Evolutionary conservation across 2,888 invertebrate genomes (phyloP).

Genomic region (Clusia tigrina): DNA sequence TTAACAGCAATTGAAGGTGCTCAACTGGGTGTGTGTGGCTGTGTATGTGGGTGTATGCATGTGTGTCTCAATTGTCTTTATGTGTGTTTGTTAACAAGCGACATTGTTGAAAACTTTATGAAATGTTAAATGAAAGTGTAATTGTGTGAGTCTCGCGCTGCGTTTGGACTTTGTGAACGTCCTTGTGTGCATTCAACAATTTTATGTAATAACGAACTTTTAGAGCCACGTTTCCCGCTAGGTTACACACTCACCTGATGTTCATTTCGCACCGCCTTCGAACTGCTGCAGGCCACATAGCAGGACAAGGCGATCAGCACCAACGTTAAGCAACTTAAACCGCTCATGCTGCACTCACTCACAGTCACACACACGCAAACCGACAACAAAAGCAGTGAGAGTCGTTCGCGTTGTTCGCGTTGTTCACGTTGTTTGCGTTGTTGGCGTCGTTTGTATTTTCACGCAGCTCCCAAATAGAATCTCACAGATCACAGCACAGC

Average conservation of each 20-base stretch:
- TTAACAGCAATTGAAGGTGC: not conserved
- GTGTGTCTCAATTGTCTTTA: slow-evolving; percentile 21
- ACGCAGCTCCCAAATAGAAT: not conserved
- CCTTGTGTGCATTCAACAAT: too few species aligned
- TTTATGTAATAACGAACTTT: too few species aligned
- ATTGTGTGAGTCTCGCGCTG: too few species aligned
- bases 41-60: slow-evolving; percentile 27
- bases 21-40: slow-evolving; percentile 1
- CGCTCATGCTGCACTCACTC: slow-evolving; percentile 48
- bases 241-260: slow-evolving; percentile 38
- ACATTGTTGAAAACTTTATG: too few species aligned
- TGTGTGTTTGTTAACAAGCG: slow-evolving; percentile 12
- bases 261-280: slow-evolving; percentile 23
- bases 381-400: too few species aligned
- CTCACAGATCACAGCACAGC: not conserved
- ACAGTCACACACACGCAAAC: too few species aligned
- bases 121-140: too few species aligned
- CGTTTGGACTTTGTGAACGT: too few species aligned
- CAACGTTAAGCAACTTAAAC: slow-evolving; percentile 50
- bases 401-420: not conserved
- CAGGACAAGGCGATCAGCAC: slow-evolving; percentile 50
- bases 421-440: not conserved
- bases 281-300: slow-evolving; percentile 44
- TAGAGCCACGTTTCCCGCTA: too few species aligned
- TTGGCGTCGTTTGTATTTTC: not conserved